Evolutionary conservation across 2,113 vertebrate species (phyloP).

Genomic region (Sphyrna mokarran): DNA sequence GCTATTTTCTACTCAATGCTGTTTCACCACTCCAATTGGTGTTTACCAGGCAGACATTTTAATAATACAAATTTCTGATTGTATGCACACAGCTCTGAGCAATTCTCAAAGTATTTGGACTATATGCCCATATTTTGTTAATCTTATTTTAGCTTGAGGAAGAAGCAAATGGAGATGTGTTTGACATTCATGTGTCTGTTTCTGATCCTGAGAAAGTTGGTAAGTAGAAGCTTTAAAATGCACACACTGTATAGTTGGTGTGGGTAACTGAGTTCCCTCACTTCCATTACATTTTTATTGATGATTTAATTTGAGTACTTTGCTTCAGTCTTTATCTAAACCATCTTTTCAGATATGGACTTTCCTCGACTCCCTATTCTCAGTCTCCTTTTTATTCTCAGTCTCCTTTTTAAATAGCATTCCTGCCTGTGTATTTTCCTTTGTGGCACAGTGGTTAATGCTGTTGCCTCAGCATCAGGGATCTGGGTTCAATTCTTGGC

Average conservation of each 20-base stretch:
- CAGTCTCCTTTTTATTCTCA: background rate
- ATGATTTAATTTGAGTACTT: background rate
- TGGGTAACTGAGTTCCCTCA: background rate
- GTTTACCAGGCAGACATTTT: background rate
- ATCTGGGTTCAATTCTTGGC: no score
- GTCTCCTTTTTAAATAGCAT: background rate
- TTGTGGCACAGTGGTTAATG: background rate
- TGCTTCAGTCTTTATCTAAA: background rate
- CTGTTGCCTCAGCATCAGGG: no score
- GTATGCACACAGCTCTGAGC: background rate
- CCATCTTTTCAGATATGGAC: background rate
- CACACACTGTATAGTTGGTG: background rate
- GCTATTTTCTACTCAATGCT: background rate
- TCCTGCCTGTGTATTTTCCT: background rate
- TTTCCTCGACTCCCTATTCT: background rate
- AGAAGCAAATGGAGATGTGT: constrained; percentile 73
- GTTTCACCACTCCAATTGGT: background rate
- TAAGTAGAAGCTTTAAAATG: constrained; percentile 51
- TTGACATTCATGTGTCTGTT: constrained; percentile 87
- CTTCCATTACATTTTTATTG: background rate
- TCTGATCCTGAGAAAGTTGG: constrained; percentile 98
- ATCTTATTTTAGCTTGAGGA: constrained; percentile 73
- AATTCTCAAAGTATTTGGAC: background rate
- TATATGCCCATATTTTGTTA: constrained; percentile 32
- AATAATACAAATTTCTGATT: background rate